These are phyloP conservation scores for Buceros bicornis DNA, from an alignment of 2,797 vertebrate genomes.

Conservation along the genomic window DNA sequence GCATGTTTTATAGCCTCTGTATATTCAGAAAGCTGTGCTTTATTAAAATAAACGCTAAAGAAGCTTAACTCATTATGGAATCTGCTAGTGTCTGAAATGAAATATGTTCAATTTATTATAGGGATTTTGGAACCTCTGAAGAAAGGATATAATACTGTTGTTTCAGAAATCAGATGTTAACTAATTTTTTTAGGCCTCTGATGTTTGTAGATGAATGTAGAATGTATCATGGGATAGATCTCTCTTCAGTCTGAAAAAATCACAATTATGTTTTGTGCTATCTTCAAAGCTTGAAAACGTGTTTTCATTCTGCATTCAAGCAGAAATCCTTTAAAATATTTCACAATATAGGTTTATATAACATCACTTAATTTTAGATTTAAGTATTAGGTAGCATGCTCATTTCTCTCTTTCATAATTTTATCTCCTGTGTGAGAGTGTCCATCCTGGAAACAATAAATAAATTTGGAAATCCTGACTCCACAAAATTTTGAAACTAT, in stretches of 20 bases:
- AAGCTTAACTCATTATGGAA: conserved; percentile 81
- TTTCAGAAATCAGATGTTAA: background rate
- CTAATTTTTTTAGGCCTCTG: background rate
- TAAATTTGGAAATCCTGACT: background rate
- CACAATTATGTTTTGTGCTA: accelerated
- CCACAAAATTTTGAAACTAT: background rate
- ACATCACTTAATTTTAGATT: background rate
- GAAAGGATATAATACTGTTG: background rate
- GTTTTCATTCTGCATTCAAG: background rate
- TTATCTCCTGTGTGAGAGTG: background rate
- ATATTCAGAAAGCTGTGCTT: conserved; percentile 80
- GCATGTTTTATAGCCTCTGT: conserved; percentile 82
- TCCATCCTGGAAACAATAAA: background rate
- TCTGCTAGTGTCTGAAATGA: conserved; percentile 77
- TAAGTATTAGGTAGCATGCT: background rate
- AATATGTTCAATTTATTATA: conserved; percentile 79
- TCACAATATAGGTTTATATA: background rate
- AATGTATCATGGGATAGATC: background rate
- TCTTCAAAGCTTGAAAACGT: background rate
- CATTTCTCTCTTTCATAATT: background rate
- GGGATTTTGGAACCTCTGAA: conserved; percentile 32
- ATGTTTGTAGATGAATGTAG: background rate
- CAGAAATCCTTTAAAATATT: background rate
- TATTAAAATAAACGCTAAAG: conserved; percentile 86
- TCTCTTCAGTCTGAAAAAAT: background rate